Evolutionary conservation across 2,797 vertebrate genomes (phyloP).

Genomic region (Oceanodroma leucorhoa): DNA sequence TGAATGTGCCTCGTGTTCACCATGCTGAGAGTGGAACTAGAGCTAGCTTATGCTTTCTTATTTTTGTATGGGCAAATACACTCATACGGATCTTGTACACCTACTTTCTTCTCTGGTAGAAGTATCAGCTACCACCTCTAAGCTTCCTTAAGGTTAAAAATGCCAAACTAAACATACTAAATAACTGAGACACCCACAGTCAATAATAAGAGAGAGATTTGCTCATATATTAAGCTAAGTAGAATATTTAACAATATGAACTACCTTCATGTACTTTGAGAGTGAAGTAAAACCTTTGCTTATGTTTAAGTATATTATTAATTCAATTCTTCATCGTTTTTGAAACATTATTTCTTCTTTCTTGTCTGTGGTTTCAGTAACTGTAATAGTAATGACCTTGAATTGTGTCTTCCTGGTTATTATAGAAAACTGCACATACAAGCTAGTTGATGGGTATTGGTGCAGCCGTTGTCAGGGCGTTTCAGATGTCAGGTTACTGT

Average conservation of each 20-base stretch:
- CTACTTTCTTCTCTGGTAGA: background rate
- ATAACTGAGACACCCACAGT: background rate
- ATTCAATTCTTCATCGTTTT: background rate
- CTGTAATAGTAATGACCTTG: background rate
- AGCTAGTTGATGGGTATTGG: background rate
- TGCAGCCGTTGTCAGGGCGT: background rate
- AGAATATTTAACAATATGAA: background rate
- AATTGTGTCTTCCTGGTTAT: background rate
- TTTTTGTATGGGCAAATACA: rapidly evolving
- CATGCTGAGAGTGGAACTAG: rapidly evolving
- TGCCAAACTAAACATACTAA: background rate
- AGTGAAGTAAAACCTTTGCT: background rate
- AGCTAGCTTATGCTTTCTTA: background rate
- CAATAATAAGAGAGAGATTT: background rate
- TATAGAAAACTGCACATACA: background rate
- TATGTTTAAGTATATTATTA: background rate
- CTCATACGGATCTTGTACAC: background rate
- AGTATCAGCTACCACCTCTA: background rate
- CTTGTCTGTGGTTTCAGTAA: background rate
- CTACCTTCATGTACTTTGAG: background rate
- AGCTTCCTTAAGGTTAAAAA: background rate
- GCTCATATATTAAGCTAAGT: background rate
- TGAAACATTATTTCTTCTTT: background rate
- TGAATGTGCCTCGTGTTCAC: background rate
- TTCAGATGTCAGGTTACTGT: background rate